Evolutionary conservation across 2,797 vertebrate genomes (phyloP).

Genomic region (Pseudochromis fuscus): DNA sequence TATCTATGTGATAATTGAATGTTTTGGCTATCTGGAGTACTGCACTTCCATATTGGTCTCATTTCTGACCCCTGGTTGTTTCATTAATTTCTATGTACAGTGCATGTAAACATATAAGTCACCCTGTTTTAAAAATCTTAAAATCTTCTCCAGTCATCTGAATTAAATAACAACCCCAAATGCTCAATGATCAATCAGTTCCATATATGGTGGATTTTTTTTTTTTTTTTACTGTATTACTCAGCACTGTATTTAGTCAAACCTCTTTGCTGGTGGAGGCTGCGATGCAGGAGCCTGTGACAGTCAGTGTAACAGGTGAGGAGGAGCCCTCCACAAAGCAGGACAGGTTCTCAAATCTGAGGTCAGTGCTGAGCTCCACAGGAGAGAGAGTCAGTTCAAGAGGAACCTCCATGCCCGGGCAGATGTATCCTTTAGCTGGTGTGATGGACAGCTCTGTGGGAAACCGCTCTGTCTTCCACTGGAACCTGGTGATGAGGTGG

Average conservation of each 20-base stretch:
- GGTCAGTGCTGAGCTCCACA: conserved; percentile 78
- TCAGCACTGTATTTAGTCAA: conserved; percentile 7
- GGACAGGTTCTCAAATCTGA: conserved; percentile 82
- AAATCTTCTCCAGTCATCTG: too few relatives aligned
- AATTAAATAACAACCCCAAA: neutral
- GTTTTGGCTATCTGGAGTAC: too few relatives aligned
- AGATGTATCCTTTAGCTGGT: conserved; percentile 87
- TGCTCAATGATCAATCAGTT: too few relatives aligned
- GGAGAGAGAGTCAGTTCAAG: conserved; percentile 88
- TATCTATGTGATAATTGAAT: too few relatives aligned
- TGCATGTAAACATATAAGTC: too few relatives aligned
- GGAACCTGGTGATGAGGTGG: conserved; percentile 82
- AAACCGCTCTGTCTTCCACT: conserved; percentile 86
- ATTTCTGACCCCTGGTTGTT: too few relatives aligned
- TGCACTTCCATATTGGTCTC: too few relatives aligned
- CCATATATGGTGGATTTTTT: too few relatives aligned
- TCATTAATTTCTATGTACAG: too few relatives aligned
- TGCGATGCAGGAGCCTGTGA: conserved; percentile 87
- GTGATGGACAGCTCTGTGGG: conserved; percentile 86
- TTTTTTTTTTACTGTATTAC: neutral
- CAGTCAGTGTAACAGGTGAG: conserved; percentile 81
- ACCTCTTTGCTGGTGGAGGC: conserved; percentile 87
- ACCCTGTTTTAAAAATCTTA: too few relatives aligned
- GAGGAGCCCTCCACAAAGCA: conserved; percentile 86
- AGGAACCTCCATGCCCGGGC: conserved; percentile 85